Evolutionary conservation across 2,797 vertebrate genomes (phyloP).

Genomic region (Scomberomorus guttatus): DNA sequence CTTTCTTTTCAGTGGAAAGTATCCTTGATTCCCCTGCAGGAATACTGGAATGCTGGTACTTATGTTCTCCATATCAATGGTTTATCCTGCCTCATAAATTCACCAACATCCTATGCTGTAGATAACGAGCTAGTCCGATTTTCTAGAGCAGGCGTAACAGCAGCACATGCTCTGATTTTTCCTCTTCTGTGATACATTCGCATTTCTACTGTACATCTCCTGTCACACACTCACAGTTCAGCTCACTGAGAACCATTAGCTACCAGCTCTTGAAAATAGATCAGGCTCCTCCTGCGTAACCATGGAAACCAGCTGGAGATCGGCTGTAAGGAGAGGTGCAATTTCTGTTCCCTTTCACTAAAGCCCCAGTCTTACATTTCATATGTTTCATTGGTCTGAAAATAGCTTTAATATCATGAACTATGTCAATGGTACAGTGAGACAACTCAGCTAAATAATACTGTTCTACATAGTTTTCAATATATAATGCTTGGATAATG

Average conservation of each 20-base stretch:
- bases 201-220: conserved; percentile 73
- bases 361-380: conserved; percentile 32
- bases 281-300: conserved; percentile 76
- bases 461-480: background rate
- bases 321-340: conserved; percentile 61
- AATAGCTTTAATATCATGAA: background rate
- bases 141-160: conserved; percentile 45
- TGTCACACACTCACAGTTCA: conserved; percentile 59
- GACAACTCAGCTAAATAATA: background rate
- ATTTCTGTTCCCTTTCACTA: conserved; percentile 50
- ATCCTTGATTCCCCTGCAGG: conserved; percentile 26
- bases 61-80: conserved; percentile 24
- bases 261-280: conserved; percentile 78
- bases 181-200: conserved; percentile 62
- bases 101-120: conserved; percentile 34
- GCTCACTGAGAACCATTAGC: conserved; percentile 76
- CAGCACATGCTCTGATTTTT: conserved; percentile 53
- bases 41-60: conserved; percentile 22
- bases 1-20: conserved; percentile 6
- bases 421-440: background rate
- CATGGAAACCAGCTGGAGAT: conserved; percentile 82
- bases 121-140: conserved; percentile 64
- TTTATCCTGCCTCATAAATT: conserved; percentile 52
- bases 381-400: conserved; percentile 10
- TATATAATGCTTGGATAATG: background rate